Evolutionary conservation across 2,888 invertebrate genomes (phyloP), one percentile per base, ranked within the genome.

Genomic region (Xylota segnis): DNA sequence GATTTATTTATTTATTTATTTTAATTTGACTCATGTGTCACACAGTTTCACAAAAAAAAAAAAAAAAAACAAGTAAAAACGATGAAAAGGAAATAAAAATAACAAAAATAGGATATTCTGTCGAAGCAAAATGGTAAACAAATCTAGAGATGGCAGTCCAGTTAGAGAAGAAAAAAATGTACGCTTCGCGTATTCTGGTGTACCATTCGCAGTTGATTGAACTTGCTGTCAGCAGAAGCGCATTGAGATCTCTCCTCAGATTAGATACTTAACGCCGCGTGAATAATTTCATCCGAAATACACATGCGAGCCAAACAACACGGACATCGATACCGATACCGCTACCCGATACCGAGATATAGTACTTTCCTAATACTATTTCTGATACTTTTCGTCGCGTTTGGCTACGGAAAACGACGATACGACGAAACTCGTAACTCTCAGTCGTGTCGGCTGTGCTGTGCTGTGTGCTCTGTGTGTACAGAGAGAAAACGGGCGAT

Each of bases 211-310:
- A 76, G 75, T 81, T 86, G 71, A 86, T 76, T 86, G 75, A 71
- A 81, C 76, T 78, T 43, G 74, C 63, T 75, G 79, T 75, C 79
- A 84, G 70, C 75, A 45, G 63, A 70, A 63, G 65, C 79, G 23
- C 43, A 74, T 68, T 72, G 70, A 65, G 32, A 43, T 47, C 65
- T 75, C 75, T 79, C 63, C 66, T 71, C 65, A 76, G 81, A 86
- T 76, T 66, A 81, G 66, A 71, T 76, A 82, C 76, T 86, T 86
- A 82, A 86, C 68, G 61, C 66, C 66, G 71, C 86, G 76, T 86
- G 61, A 82, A 82, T 82, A 77, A 82, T 82, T 76, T 6, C 34
- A 65, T 68, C 63, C 47, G 18, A 68, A 52, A 23, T 34, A 66
- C 27, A 63, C 77, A 66, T 34, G 54, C 58, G 58, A 58, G 27